phyloP scores from a whole-genome alignment of 2,888 invertebrate species.

The Tipula lateralis region DNA sequence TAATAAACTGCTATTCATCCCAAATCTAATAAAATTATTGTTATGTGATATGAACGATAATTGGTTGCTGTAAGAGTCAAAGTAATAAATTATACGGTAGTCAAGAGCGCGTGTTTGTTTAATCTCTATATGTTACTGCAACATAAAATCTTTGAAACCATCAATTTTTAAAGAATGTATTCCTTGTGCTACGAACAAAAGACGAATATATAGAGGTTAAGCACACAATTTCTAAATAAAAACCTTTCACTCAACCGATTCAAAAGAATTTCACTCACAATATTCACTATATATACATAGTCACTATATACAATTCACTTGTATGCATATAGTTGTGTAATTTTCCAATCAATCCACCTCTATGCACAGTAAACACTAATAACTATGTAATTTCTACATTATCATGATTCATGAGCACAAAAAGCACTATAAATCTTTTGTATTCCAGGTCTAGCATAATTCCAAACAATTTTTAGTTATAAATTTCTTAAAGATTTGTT shows the following conservation, averaged over 20 bases:
- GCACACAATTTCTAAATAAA: neutral
- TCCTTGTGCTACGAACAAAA: neutral
- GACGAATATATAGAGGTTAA: neutral
- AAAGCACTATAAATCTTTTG: neutral
- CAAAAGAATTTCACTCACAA: neutral
- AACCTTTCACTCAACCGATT: neutral
- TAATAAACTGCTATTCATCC: too few relatives aligned
- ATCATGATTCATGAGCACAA: neutral
- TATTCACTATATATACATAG: too few relatives aligned
- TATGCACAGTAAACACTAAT: neutral
- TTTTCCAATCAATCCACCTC: neutral
- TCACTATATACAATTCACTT: neutral
- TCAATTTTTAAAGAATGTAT: neutral
- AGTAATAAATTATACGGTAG: too few relatives aligned
- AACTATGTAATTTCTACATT: neutral
- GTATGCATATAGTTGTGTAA: neutral
- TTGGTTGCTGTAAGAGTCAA: too few relatives aligned
- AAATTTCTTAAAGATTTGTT: neutral
- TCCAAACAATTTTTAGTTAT: neutral
- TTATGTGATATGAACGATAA: too few relatives aligned
- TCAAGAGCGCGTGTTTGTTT: too few relatives aligned
- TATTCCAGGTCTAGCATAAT: neutral
- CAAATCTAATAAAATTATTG: too few relatives aligned
- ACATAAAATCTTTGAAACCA: neutral
- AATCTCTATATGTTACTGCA: neutral